A percentile compares a stretch with the other conserved stretches of the same genome.
These are phyloP conservation scores for Sicus ferrugineus DNA, from an alignment of 2,888 invertebrate genomes.

Conservation along the genomic window DNA sequence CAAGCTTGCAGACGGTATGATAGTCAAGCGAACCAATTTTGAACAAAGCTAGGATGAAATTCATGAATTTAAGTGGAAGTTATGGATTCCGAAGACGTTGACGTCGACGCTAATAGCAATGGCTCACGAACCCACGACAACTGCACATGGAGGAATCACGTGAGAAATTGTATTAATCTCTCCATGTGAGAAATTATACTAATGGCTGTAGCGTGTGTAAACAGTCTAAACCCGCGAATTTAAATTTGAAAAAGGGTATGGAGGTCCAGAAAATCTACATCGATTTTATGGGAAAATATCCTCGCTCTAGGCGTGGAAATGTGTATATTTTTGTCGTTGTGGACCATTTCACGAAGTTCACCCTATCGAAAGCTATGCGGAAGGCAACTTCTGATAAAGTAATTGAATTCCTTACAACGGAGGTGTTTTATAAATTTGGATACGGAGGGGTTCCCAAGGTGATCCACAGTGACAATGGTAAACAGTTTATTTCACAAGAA, in stretches of 20 bases:
- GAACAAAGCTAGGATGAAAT: not conserved
- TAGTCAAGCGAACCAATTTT: not conserved
- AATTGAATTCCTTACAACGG: not conserved
- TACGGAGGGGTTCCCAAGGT: not conserved
- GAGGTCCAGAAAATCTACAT: not conserved
- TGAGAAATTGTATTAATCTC: not conserved
- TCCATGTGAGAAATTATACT: not conserved
- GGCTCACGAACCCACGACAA: not conserved
- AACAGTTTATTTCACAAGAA: not conserved
- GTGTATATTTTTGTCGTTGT: not conserved
- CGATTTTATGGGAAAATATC: conserved; percentile 2
- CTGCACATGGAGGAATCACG: not conserved
- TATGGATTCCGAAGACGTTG: not conserved
- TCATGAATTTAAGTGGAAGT: not conserved
- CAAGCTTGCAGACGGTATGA: not conserved
- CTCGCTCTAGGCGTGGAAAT: not conserved
- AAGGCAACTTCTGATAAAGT: conserved; percentile 28
- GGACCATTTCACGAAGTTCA: conserved; percentile 7
- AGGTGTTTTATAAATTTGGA: not conserved
- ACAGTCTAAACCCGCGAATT: not conserved
- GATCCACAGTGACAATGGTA: too few relatives aligned
- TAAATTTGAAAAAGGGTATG: not conserved
- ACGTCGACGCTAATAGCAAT: not conserved
- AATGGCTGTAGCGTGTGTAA: not conserved
- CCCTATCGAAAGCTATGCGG: conserved; percentile 22